A percentile compares a stretch with the other conserved stretches of the same genome.
Evolutionary conservation across 2,797 vertebrate species (phyloP).

Genomic region (Anguilla marmorata): DNA sequence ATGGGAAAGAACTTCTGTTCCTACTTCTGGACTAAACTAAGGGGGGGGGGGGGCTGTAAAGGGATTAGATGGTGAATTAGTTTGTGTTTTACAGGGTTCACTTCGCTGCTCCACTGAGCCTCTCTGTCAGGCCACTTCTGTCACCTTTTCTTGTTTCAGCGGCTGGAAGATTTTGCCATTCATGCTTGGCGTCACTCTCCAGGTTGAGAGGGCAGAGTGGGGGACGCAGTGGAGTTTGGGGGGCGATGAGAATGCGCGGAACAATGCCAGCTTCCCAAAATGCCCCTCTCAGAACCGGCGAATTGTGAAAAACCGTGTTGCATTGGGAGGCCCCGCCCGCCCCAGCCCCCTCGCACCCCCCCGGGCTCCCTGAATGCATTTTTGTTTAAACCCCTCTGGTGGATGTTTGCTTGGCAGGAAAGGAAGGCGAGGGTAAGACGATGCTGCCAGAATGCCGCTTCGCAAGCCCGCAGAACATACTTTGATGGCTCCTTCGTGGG

Average conservation of each 20-base stretch:
- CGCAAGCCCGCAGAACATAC: slow-evolving; percentile 66
- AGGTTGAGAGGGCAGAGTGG: slow-evolving; percentile 55
- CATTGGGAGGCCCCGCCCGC: slow-evolving; percentile 51
- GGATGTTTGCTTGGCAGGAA: slow-evolving; percentile 76
- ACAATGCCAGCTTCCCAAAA: slow-evolving; percentile 63
- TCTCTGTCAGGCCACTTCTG: slow-evolving; percentile 15
- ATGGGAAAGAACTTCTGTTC: not conserved
- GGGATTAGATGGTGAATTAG: slow-evolving; percentile 18
- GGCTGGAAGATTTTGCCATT: slow-evolving; percentile 33
- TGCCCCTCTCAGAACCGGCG: slow-evolving; percentile 65
- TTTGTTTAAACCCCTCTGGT: slow-evolving; percentile 82
- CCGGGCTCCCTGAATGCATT: slow-evolving; percentile 85
- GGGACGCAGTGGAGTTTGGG: slow-evolving; percentile 49
- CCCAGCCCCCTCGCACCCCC: slow-evolving; percentile 34
- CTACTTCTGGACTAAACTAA: not conserved
- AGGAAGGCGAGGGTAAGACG: slow-evolving; percentile 77
- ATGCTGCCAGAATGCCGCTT: slow-evolving; percentile 79
- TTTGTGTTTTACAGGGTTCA: slow-evolving; percentile 19
- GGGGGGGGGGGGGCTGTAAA: not conserved
- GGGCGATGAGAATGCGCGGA: slow-evolving; percentile 53
- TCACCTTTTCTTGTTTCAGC: not conserved
- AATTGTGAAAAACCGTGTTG: slow-evolving; percentile 69
- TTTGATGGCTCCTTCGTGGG: slow-evolving; percentile 80
- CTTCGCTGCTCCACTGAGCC: slow-evolving; percentile 20
- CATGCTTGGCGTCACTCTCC: slow-evolving; percentile 52